phyloP scores from a whole-genome alignment of 2,113 vertebrate species.

The Clarias magur region DNA sequence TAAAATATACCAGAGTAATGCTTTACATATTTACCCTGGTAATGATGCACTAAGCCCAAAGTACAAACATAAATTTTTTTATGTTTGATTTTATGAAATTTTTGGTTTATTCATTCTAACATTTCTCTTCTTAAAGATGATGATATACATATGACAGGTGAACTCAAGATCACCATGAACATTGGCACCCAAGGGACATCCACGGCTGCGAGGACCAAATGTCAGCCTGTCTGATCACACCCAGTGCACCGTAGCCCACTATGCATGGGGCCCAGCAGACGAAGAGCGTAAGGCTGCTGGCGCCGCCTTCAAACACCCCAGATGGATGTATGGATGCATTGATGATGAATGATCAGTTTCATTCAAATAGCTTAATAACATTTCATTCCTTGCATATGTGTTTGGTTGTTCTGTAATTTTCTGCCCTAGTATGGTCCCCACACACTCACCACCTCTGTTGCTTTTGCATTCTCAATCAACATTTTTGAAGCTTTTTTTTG shows the following conservation, averaged over 20 bases:
- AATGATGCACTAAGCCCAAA: neutral
- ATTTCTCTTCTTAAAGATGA: neutral
- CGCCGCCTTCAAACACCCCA: too few relatives aligned
- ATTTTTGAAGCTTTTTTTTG: neutral
- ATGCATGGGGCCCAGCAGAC: too few relatives aligned
- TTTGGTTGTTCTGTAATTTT: neutral
- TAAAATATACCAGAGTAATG: neutral
- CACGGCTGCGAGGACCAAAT: too few relatives aligned
- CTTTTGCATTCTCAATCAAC: neutral
- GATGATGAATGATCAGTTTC: neutral
- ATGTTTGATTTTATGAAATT: neutral
- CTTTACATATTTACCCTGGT: neutral
- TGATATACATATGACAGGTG: neutral
- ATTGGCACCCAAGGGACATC: too few relatives aligned
- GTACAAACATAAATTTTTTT: neutral
- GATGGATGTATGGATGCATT: too few relatives aligned
- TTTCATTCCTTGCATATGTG: neutral
- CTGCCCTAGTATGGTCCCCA: neutral
- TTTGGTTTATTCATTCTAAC: neutral
- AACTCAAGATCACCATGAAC: too few relatives aligned
- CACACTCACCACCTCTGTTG: neutral
- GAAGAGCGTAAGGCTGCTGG: too few relatives aligned
- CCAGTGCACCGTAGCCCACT: too few relatives aligned
- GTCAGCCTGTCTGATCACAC: too few relatives aligned
- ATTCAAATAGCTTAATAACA: neutral